phyloP scores from a whole-genome alignment of 2,797 vertebrate genomes.

The Acridotheres tristis region DNA sequence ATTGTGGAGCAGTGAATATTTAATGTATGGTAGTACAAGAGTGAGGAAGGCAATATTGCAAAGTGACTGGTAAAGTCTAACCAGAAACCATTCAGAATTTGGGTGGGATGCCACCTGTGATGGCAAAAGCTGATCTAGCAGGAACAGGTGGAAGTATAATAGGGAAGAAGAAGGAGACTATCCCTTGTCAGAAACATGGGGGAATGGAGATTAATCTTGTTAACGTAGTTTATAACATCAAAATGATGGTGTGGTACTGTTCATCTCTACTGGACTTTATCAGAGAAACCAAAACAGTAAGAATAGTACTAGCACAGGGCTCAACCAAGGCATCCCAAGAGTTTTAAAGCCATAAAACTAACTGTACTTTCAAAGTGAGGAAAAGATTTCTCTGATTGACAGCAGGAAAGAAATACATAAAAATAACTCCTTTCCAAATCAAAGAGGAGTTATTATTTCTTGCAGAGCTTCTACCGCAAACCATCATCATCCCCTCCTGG shows the following conservation, averaged over 20 bases:
- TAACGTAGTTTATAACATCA: not conserved
- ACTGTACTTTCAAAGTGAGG: not conserved
- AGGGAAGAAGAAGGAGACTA: not conserved
- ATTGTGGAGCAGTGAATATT: not conserved
- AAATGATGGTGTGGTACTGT: not conserved
- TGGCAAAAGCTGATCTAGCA: not conserved
- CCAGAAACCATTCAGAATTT: not conserved
- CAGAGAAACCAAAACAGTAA: not conserved
- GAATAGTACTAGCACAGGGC: not conserved
- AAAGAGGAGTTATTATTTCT: slow-evolving; percentile 48
- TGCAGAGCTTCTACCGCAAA: slow-evolving; percentile 41
- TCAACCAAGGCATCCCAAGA: not conserved
- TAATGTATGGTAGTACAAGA: not conserved
- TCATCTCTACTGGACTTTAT: not conserved
- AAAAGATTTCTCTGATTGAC: slow-evolving; percentile 25
- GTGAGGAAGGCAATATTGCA: not conserved
- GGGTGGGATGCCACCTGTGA: not conserved
- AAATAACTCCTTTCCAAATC: slow-evolving; percentile 37
- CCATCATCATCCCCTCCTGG: slow-evolving; percentile 38
- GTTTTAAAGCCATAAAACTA: not conserved
- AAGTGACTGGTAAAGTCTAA: not conserved
- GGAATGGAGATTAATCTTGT: not conserved
- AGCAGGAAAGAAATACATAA: slow-evolving; percentile 8
- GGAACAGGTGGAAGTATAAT: not conserved
- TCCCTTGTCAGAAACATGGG: not conserved